These are phyloP conservation scores for Gymnosoma rotundatum DNA, from an alignment of 2,888 invertebrate species.

Conservation along the genomic window DNA sequence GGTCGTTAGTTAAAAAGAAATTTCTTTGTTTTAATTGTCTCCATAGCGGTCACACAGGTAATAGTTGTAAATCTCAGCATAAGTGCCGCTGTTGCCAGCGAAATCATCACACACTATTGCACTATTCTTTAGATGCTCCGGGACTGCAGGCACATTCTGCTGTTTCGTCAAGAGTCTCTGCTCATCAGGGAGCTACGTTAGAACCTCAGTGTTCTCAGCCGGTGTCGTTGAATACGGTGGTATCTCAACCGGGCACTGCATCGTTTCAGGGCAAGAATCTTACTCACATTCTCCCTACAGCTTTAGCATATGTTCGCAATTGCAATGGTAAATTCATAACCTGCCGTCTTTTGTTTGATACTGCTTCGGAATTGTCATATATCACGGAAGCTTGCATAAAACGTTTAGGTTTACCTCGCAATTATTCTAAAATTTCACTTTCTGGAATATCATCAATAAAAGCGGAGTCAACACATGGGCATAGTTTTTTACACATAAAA, in stretches of 20 bases:
- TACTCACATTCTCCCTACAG: constrained; percentile 23
- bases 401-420: constrained; percentile 17
- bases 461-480: constrained; percentile 7
- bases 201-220: neutral
- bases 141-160: no score
- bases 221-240: neutral
- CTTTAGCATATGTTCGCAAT: constrained; percentile 9
- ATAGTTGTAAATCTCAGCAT: constrained; percentile 5
- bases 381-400: constrained; percentile 20
- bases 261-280: neutral
- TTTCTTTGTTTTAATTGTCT: constrained; percentile 21
- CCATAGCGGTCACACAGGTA: neutral
- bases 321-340: neutral
- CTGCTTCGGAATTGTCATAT: constrained; percentile 21
- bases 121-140: neutral
- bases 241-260: neutral
- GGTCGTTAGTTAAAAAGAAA: neutral
- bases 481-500: neutral
- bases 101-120: constrained; percentile 7
- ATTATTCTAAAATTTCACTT: neutral
- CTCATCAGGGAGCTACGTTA: no score
- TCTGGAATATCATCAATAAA: constrained; percentile 35
- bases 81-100: constrained; percentile 18
- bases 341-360: constrained; percentile 34
- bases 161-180: neutral